A percentile compares a stretch with the other conserved stretches of the same genome.
Conservation (phyloP, 2,797 vertebrate genomes). For the Xyrichtys novacula region DNA sequence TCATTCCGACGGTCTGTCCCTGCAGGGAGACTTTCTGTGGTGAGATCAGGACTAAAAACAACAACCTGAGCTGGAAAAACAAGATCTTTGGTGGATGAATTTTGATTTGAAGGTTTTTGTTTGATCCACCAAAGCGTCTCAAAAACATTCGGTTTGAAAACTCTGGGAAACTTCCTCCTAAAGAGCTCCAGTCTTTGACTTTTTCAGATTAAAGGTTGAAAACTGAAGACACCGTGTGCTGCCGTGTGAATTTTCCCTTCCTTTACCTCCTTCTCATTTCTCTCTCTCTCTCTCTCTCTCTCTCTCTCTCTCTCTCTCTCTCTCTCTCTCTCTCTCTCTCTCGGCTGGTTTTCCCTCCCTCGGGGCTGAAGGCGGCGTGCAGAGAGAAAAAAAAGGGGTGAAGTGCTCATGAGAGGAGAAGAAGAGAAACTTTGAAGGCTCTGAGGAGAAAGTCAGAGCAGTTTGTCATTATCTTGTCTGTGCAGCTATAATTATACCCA, state of each 20-base stretch:
- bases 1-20: too few relatives aligned
- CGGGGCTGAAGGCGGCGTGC: slow-evolving; percentile 2
- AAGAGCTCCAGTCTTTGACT: neutral
- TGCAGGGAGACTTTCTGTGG: neutral
- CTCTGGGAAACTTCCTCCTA: neutral
- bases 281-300: neutral
- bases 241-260: neutral
- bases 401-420: slow-evolving; percentile 35
- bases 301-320: neutral
- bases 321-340: neutral
- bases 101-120: neutral
- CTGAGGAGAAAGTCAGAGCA: slow-evolving; percentile 63
- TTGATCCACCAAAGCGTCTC: neutral
- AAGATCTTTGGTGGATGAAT: neutral
- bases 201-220: neutral
- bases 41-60: neutral
- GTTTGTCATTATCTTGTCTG: slow-evolving; percentile 72
- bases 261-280: neutral
- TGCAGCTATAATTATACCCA: slow-evolving; percentile 61
- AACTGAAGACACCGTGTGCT: neutral
- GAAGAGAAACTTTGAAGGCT: slow-evolving; percentile 47
- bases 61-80: neutral
- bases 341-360: slow-evolving; percentile 12
- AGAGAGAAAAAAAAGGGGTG: slow-evolving; percentile 19
- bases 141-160: neutral